Conservation (phyloP, 2,888 invertebrate genomes). For the Agonopterix subpropinquella region DNA sequence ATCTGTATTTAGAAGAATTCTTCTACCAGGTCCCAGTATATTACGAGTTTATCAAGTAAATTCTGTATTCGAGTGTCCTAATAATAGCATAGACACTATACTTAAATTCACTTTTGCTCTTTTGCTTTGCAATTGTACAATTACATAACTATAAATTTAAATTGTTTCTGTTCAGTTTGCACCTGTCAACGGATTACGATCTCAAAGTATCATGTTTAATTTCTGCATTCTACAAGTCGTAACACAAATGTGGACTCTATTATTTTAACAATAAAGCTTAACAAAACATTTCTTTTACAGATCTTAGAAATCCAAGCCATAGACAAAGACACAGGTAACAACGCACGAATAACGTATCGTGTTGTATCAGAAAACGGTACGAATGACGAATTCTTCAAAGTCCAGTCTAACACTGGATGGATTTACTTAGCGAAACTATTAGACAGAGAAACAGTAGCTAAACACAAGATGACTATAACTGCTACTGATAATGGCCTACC, state of each 20-base stretch:
- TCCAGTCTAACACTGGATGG: conserved; percentile 93
- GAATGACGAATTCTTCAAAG: conserved; percentile 83
- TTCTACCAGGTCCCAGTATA: too few relatives aligned
- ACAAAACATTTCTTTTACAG: conserved; percentile 59
- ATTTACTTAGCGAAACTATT: conserved; percentile 84
- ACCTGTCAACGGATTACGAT: conserved; percentile 20
- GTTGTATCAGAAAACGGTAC: conserved; percentile 71
- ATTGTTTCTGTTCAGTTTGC: too few relatives aligned
- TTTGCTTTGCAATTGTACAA: too few relatives aligned
- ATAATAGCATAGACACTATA: too few relatives aligned
- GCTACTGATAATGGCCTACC: conserved; percentile 95
- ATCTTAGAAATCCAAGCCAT: conserved; percentile 91
- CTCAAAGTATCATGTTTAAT: conserved; percentile 24
- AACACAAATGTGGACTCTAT: conserved; percentile 2
- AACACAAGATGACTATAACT: conserved; percentile 85
- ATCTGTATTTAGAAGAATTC: too few relatives aligned
- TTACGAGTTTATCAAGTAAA: too few relatives aligned
- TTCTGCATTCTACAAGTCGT: conserved; percentile 1
- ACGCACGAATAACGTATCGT: conserved; percentile 92
- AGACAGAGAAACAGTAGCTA: conserved; percentile 87
- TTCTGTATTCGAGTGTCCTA: too few relatives aligned
- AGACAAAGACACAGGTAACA: conserved; percentile 96
- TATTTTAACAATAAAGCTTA: conserved; percentile 1
- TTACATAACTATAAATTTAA: too few relatives aligned
- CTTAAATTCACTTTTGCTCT: too few relatives aligned